These are phyloP conservation scores for Hypocryptadius cinnamomeus DNA, from an alignment of 2,113 vertebrate species.

Conservation along the genomic window DNA sequence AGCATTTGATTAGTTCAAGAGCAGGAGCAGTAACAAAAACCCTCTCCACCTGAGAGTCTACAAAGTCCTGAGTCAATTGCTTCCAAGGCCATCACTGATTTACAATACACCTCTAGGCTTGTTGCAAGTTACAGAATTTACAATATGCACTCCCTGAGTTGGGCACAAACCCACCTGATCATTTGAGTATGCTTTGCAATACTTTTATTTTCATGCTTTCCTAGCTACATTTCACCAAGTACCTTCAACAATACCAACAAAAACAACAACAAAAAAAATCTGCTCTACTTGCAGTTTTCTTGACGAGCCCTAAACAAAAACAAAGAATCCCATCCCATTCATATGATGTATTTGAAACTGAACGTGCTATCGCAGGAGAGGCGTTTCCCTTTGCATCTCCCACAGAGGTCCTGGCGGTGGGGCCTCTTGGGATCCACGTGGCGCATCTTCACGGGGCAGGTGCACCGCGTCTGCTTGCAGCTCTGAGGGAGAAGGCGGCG, in stretches of 20 bases:
- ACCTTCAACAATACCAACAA: neutral
- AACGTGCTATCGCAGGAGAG: conserved; percentile 96
- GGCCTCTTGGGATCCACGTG: conserved; percentile 94
- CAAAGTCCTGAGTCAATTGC: neutral
- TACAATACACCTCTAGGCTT: neutral
- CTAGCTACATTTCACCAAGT: neutral
- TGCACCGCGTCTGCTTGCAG: conserved; percentile 89
- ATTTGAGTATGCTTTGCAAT: neutral
- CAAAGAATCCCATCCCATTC: neutral
- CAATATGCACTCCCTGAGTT: neutral
- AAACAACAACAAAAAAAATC: neutral
- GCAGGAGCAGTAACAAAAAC: neutral
- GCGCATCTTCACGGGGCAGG: conserved; percentile 83
- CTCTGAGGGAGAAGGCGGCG: conserved; percentile 62
- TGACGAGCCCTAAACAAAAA: neutral
- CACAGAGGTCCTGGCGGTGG: conserved; percentile 93
- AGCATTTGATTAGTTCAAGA: neutral
- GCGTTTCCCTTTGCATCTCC: conserved; percentile 93
- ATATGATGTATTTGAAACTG: conserved; percentile 98
- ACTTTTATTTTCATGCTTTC: conserved; percentile 48
- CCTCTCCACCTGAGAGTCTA: neutral
- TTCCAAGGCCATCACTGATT: neutral
- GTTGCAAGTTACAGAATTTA: neutral
- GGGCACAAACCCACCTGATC: neutral
- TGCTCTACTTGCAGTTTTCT: neutral